These are phyloP conservation scores for Protophormia terraenovae DNA, from an alignment of 2,888 invertebrate species.

Conservation along the genomic window DNA sequence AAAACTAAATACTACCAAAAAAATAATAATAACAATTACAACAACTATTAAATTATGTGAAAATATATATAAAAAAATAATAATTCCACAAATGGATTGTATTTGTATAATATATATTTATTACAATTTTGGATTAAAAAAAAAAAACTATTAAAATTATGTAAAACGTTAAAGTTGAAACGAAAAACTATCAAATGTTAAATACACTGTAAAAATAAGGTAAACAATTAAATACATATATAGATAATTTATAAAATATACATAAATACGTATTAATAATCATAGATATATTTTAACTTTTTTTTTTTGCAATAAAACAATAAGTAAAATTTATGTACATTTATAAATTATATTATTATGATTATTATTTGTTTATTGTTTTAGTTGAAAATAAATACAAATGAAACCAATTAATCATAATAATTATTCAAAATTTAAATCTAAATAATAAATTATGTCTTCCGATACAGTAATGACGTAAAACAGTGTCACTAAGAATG, in stretches of 20 bases:
- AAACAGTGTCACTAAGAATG: conserved; percentile 58
- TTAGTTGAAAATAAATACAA: conserved; percentile 23
- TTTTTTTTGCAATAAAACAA: neutral
- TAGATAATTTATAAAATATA: neutral
- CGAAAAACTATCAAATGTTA: conserved; percentile 41
- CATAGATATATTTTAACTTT: neutral
- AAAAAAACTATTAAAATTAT: neutral
- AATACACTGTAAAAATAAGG: conserved; percentile 21
- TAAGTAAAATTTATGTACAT: neutral
- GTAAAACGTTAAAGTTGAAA: conserved; percentile 31
- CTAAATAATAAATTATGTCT: conserved; percentile 65
- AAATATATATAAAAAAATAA: conserved; percentile 2
- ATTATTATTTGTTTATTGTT: conserved; percentile 14
- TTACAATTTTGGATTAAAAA: conserved; percentile 3
- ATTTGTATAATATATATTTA: conserved; percentile 32
- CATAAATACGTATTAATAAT: conserved; percentile 1
- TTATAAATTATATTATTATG: neutral
- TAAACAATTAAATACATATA: neutral
- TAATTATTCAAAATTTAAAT: conserved; percentile 56
- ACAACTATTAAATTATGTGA: neutral
- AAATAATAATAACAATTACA: neutral
- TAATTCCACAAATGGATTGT: neutral
- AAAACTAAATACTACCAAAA: conserved; percentile 3
- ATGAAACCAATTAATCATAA: conserved; percentile 37
- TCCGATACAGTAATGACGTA: conserved; percentile 65